Evolutionary conservation across 30 jellyfish, hydroid and myxozoan species (phyloP).

Genomic region (Hydractinia echinata): DNA sequence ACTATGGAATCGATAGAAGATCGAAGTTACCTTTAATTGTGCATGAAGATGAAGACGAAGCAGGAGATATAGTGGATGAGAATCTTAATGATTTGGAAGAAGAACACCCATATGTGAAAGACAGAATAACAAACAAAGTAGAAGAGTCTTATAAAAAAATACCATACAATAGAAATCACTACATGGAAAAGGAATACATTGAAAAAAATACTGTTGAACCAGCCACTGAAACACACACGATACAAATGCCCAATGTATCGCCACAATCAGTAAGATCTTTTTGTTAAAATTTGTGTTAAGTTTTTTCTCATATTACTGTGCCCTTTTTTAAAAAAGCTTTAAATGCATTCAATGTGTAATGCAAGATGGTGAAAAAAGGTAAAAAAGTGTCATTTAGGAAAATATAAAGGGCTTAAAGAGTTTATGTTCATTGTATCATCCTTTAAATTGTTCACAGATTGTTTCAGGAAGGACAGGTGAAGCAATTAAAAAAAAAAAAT

Average conservation of each 20-base stretch:
- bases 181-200: not conserved
- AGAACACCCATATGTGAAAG: not conserved
- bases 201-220: not conserved
- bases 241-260: slow-evolving; percentile 87
- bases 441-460: too few species aligned
- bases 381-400: too few species aligned
- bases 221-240: slow-evolving; percentile 31
- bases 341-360: too few species aligned
- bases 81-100: slow-evolving; percentile 14
- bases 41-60: slow-evolving; percentile 17
- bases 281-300: not conserved
- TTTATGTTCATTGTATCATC: too few species aligned
- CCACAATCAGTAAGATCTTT: slow-evolving; percentile 57
- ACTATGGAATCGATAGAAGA: not conserved
- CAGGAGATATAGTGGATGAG: slow-evolving; percentile 5
- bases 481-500: too few species aligned
- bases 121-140: not conserved
- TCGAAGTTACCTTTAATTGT: not conserved
- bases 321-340: too few species aligned
- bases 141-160: not conserved
- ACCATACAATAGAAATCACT: too few species aligned
- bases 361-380: too few species aligned
- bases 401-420: too few species aligned
- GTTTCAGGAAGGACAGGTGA: too few species aligned
- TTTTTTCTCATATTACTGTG: not conserved